Base-by-base conservation (phyloP, 2,888 invertebrate genomes). In the Polydrusus tereticollis region DNA sequence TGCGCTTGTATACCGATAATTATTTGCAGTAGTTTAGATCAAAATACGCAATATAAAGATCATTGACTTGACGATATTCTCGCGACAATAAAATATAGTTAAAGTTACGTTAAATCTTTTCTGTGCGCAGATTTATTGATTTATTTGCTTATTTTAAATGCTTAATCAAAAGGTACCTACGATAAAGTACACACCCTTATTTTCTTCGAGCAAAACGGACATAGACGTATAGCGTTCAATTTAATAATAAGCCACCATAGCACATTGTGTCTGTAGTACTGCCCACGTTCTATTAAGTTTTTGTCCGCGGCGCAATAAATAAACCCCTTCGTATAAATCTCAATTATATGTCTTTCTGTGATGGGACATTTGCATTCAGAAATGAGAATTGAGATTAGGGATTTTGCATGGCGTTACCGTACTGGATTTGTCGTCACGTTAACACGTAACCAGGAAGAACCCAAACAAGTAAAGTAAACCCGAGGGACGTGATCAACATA, bases 331-430 rank as follows among this genome's bases (percentile, higher is more conserved):
- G 69, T 74, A 76, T 76, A 76, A 76, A 76, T 76, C 75, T 75
- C 75, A 75, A 75, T 76, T 76, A 76, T 74, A 67, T 59, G 70
- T 72, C 74, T 74, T 72, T 73, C 75, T 75, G 71, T 72, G 76
- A 76, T 66, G 64, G 65, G 59, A 63, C 66, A 75, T 76, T 76
- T 76, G 74, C 74, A 75, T 75, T 62, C 73, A 74, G 76, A 74
- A 75, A 75, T 75, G 75, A 74, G 73, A 70, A 75, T 75, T 69
- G 65, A 52, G 36, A 75, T 69, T 73, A 50, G 59, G 20, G 65
- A 23, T 18, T 29, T 16, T 66, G 43, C 33, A 55, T 14, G 33
- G 12, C 12, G 33, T 18, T 29, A 38, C 23, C 10, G 14, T 33
- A 20, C 12, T n/a, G 4, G 8, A 1, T 47, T 62, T 29, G 33